Conservation (phyloP, 2,888 invertebrate genomes). For the Nephrotoma appendiculata region DNA sequence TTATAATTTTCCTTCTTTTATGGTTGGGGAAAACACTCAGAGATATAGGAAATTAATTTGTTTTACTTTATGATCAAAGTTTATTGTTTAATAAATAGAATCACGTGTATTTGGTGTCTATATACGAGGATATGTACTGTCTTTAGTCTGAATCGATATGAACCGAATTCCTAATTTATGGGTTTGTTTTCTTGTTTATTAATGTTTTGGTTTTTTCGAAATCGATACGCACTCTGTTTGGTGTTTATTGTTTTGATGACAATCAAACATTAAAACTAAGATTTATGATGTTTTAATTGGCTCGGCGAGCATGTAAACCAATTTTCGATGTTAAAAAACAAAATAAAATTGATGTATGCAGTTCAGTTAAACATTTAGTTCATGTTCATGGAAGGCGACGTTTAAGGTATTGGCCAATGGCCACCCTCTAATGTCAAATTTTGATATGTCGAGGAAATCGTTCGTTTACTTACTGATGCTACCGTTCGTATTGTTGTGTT, state of each 20-base stretch:
- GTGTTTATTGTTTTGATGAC: background rate
- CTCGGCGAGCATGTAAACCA: background rate
- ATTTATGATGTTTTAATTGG: background rate
- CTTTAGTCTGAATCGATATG: background rate
- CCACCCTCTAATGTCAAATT: too few relatives aligned
- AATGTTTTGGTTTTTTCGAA: background rate
- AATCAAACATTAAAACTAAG: background rate
- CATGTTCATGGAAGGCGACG: too few relatives aligned
- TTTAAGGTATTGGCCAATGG: too few relatives aligned
- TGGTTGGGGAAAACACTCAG: background rate
- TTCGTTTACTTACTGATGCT: too few relatives aligned
- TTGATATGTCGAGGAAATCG: too few relatives aligned
- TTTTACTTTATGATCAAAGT: constrained; percentile 2
- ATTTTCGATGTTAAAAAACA: too few relatives aligned
- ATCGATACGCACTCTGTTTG: background rate
- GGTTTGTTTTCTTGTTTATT: background rate
- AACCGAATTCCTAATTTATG: background rate
- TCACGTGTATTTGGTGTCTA: background rate
- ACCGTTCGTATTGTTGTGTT: too few relatives aligned
- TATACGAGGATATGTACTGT: background rate
- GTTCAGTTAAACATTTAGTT: too few relatives aligned
- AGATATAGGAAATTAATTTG: constrained; percentile 1
- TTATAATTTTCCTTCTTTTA: background rate
- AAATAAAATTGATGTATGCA: too few relatives aligned
- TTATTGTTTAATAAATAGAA: constrained; percentile 3